Percentiles rank a stretch among this genome's conserved stretches.
Conservation (phyloP, 2,113 vertebrate genomes). For the Amazona vittata region DNA sequence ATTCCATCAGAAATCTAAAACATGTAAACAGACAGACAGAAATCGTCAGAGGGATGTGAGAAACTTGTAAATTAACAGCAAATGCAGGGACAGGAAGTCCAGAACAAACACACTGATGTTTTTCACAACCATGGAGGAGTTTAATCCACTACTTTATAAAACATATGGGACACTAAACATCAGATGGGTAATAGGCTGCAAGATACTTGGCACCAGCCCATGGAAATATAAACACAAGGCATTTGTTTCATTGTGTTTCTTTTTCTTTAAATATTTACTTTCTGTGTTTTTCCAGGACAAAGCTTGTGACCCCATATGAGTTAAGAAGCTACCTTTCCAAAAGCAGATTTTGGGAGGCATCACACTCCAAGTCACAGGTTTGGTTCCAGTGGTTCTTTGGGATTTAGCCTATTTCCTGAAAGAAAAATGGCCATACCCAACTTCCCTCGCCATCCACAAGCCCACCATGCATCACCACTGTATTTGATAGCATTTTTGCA, state of each 20-base stretch:
- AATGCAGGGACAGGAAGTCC: conserved; percentile 65
- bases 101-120: conserved; percentile 61
- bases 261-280: conserved; percentile 78
- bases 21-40: conserved; percentile 70
- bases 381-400: not conserved
- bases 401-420: not conserved
- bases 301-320: conserved; percentile 63
- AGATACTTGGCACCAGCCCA: conserved; percentile 58
- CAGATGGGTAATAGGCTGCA: conserved; percentile 38
- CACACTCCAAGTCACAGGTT: not conserved
- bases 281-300: conserved; percentile 64
- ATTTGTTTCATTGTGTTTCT: conserved; percentile 67
- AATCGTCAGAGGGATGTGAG: conserved; percentile 54
- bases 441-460: not conserved
- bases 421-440: not conserved
- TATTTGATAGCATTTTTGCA: not conserved
- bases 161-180: conserved; percentile 49
- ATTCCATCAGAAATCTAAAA: conserved; percentile 68
- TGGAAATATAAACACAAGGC: conserved; percentile 67
- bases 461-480: not conserved
- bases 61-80: conserved; percentile 73
- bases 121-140: conserved; percentile 35
- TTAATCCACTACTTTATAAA: conserved; percentile 64
- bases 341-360: not conserved
- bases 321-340: conserved; percentile 59